A percentile compares a stretch with the other conserved stretches of the same genome.
Conservation (phyloP, 2,797 vertebrate species). For the Centropyge bicolor region DNA sequence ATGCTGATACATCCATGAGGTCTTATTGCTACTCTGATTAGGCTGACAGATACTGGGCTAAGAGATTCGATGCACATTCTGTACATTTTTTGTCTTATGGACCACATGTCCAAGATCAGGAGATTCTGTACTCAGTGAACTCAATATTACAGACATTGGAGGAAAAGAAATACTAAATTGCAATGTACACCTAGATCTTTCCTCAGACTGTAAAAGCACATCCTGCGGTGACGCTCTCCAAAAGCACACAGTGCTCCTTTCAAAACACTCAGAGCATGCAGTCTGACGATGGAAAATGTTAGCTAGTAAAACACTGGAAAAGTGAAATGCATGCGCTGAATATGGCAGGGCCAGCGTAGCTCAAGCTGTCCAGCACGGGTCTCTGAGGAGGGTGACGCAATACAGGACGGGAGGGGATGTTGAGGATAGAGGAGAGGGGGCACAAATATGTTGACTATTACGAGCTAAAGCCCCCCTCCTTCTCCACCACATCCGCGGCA, state of each 20-base stretch:
- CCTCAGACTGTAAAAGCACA: constrained; percentile 60
- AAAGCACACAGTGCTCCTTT: constrained; percentile 77
- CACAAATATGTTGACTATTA: constrained; percentile 85
- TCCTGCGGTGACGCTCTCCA: constrained; percentile 60
- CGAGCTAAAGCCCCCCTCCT: constrained; percentile 61
- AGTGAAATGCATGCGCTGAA: constrained; percentile 56
- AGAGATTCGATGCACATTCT: constrained; percentile 23
- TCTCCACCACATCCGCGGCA: constrained; percentile 60
- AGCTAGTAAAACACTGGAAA: constrained; percentile 71
- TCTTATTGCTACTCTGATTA: constrained; percentile 4
- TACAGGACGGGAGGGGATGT: constrained; percentile 64
- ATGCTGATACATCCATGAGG: constrained; percentile 4
- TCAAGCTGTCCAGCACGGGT: constrained; percentile 68
- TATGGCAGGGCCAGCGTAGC: constrained; percentile 49
- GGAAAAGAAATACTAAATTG: constrained; percentile 23
- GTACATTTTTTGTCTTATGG: constrained; percentile 25
- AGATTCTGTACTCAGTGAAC: constrained; percentile 60
- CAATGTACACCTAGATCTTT: constrained; percentile 58
- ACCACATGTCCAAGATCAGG: constrained; percentile 35
- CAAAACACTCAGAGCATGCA: constrained; percentile 62
- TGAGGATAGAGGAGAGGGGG: constrained; percentile 64
- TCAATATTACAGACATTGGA: constrained; percentile 28
- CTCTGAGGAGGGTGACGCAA: constrained; percentile 84
- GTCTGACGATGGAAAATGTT: constrained; percentile 75
- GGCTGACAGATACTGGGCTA: background rate